Evolutionary conservation across 2,113 vertebrate species (phyloP).

Genomic region (Verasper variegatus): DNA sequence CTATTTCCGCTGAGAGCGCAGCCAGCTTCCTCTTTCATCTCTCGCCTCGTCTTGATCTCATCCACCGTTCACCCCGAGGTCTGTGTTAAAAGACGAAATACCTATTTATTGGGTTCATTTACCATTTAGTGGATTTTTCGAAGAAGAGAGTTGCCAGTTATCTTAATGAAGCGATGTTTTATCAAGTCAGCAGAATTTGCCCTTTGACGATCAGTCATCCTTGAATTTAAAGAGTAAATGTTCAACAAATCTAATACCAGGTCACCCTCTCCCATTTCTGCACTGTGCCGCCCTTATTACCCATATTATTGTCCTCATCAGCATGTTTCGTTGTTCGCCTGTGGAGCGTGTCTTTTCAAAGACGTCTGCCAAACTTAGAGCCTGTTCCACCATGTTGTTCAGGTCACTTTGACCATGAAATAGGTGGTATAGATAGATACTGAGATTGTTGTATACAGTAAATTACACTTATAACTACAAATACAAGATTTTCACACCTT

Average conservation of each 20-base stretch:
- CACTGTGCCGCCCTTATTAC: conserved; percentile 15
- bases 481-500: conserved; percentile 1
- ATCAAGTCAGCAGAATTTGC: conserved; percentile 5
- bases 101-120: neutral
- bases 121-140: neutral
- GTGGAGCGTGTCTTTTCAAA: conserved; percentile 38
- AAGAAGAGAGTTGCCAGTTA: neutral
- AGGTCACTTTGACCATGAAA: conserved; percentile 23
- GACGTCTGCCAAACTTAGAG: conserved; percentile 6
- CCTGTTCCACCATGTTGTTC: conserved; percentile 10
- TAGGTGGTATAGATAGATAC: neutral
- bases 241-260: conserved; percentile 42
- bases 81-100: neutral
- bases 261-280: conserved; percentile 7
- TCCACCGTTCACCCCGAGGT: conserved; percentile 1
- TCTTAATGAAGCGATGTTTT: neutral
- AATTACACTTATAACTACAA: neutral
- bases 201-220: conserved; percentile 22
- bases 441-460: neutral
- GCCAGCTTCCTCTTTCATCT: conserved; percentile 63
- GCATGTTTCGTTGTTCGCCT: conserved; percentile 58
- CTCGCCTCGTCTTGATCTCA: conserved; percentile 23
- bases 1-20: conserved; percentile 40
- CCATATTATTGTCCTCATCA: conserved; percentile 44
- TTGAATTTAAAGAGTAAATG: conserved; percentile 15